Conservation (phyloP, 2,888 invertebrate species). For the Parthenolecanium corni region DNA sequence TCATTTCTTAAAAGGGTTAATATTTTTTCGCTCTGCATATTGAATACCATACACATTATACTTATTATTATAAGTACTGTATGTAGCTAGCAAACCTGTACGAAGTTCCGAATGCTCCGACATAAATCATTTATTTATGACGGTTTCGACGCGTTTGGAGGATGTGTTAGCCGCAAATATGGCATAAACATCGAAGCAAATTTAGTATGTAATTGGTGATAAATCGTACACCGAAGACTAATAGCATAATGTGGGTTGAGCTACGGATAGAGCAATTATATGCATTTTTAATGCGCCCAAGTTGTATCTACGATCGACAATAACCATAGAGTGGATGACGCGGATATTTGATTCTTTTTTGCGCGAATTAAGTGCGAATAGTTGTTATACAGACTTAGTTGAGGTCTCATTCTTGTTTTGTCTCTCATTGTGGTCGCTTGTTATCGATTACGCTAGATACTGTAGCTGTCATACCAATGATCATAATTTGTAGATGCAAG, state of each 20-base stretch:
- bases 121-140: conserved; percentile 18
- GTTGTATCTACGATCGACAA: not conserved
- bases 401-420: too few relatives aligned
- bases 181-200: conserved; percentile 1
- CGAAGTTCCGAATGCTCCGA: conserved; percentile 9
- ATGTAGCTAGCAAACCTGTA: too few relatives aligned
- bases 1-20: conserved; percentile 6
- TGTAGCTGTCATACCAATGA: too few relatives aligned
- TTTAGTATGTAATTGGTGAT: conserved; percentile 15
- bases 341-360: not conserved
- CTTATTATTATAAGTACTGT: too few relatives aligned
- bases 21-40: not conserved
- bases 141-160: not conserved
- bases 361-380: too few relatives aligned
- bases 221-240: conserved; percentile 3
- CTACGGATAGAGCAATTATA: not conserved
- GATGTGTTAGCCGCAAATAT: conserved; percentile 1
- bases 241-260: conserved; percentile 1
- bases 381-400: too few relatives aligned
- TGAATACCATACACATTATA: too few relatives aligned
- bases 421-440: too few relatives aligned
- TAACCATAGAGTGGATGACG: not conserved
- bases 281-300: not conserved
- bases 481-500: too few relatives aligned
- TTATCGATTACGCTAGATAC: too few relatives aligned